A percentile compares a stretch with the other conserved stretches of the same genome.
Evolutionary conservation across 2,113 vertebrate species (phyloP).

Genomic region (Heterotis niloticus): DNA sequence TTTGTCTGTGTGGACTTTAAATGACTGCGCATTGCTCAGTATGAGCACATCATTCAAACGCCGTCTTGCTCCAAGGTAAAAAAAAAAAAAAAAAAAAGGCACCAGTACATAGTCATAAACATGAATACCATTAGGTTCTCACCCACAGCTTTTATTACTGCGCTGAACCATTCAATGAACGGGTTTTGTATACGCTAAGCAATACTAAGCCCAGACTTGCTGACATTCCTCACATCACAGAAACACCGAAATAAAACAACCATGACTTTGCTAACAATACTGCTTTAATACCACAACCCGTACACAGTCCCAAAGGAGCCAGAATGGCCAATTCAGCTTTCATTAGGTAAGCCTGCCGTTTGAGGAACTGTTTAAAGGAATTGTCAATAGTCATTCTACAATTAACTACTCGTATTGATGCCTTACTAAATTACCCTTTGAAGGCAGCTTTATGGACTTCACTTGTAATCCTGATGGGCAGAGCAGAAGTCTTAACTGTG

Average conservation of each 20-base stretch:
- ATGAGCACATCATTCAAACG: background rate
- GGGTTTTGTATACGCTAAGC: background rate
- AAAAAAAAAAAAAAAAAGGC: too few relatives aligned
- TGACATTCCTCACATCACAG: background rate
- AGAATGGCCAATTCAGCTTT: slow-evolving; percentile 75
- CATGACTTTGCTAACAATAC: background rate
- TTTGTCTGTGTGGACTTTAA: background rate
- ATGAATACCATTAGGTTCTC: slow-evolving; percentile 2
- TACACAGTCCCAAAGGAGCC: slow-evolving; percentile 69
- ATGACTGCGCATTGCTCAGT: background rate
- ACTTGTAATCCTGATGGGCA: slow-evolving; percentile 27
- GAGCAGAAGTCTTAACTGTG: slow-evolving; percentile 28
- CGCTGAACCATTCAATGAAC: background rate
- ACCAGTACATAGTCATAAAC: background rate
- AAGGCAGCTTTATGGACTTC: slow-evolving; percentile 56
- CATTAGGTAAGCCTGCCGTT: slow-evolving; percentile 83
- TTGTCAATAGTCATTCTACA: slow-evolving; percentile 86
- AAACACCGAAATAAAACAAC: background rate
- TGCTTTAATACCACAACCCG: slow-evolving; percentile 64
- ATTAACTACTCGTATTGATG: slow-evolving; percentile 87
- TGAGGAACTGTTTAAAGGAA: slow-evolving; percentile 82
- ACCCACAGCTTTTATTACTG: background rate
- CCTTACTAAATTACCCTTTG: slow-evolving; percentile 84
- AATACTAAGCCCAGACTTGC: background rate
- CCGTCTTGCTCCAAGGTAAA: background rate